Conservation (phyloP, 2,888 invertebrate species). For the Zaprionus lineosus region DNA sequence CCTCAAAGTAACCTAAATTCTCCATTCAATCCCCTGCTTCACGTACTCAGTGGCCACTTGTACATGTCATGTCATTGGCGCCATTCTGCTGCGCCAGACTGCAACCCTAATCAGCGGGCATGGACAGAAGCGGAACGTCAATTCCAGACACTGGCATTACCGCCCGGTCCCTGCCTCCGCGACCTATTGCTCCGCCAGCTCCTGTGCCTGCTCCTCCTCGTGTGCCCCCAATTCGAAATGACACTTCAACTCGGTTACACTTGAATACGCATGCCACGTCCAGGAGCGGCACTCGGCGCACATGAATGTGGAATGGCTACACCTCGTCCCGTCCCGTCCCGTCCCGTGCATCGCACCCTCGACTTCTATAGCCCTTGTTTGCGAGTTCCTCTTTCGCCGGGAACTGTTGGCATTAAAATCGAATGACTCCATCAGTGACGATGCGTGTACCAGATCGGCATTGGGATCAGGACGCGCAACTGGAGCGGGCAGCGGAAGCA, state of each 20-base stretch:
- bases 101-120: constrained; percentile 69
- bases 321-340: not conserved
- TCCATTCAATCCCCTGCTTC: constrained; percentile 27
- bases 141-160: constrained; percentile 4
- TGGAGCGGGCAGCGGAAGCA: not conserved
- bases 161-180: not conserved
- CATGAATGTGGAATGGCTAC: constrained; percentile 57
- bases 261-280: constrained; percentile 76
- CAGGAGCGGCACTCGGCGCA: constrained; percentile 52
- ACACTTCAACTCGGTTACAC: constrained; percentile 75
- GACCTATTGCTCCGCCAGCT: too few species aligned
- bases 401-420: constrained; percentile 67
- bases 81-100: constrained; percentile 60
- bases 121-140: not conserved
- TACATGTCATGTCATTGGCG: constrained; percentile 71
- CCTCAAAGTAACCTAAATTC: constrained; percentile 48
- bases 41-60: constrained; percentile 43
- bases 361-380: constrained; percentile 22
- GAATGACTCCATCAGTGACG: constrained; percentile 70
- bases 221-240: constrained; percentile 68
- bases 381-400: constrained; percentile 24
- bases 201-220: not conserved
- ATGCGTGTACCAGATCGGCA: constrained; percentile 7
- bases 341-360: not conserved
- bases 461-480: not conserved